These are phyloP conservation scores for Leptinotarsa peninsularis DNA, from an alignment of 2,888 invertebrate species.

Conservation along the genomic window DNA sequence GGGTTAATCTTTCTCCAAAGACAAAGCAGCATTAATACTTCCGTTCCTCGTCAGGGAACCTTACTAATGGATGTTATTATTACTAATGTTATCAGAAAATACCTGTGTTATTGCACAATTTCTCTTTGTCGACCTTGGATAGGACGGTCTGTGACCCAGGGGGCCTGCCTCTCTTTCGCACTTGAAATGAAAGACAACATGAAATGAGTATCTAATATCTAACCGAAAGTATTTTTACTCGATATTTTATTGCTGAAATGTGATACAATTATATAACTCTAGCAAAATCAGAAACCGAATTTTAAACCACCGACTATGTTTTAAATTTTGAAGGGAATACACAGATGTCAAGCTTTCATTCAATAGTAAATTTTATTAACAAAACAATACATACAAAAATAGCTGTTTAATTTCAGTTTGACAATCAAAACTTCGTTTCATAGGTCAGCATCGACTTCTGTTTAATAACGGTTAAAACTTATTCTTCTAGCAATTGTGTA, in stretches of 20 bases:
- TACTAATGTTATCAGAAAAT: conserved; percentile 27
- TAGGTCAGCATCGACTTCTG: not conserved
- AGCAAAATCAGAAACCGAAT: conserved; percentile 14
- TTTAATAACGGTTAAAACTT: not conserved
- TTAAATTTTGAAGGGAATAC: no score
- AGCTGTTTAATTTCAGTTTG: not conserved
- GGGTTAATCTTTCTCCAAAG: no score
- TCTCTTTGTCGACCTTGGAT: conserved; percentile 40
- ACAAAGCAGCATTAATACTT: no score
- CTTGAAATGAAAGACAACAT: conserved; percentile 46
- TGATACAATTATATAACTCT: not conserved
- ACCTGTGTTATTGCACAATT: conserved; percentile 45
- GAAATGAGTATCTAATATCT: conserved; percentile 17
- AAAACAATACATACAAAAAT: not conserved
- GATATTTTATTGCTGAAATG: not conserved
- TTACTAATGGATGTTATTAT: conserved; percentile 1
- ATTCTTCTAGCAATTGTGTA: not conserved
- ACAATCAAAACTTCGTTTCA: not conserved
- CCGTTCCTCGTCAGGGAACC: not conserved
- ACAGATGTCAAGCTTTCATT: no score
- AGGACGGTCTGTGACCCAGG: conserved; percentile 36
- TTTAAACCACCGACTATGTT: not conserved
- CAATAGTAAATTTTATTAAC: not conserved
- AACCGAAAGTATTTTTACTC: not conserved
- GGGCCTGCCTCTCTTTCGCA: conserved; percentile 41